Evolutionary conservation across 2,797 vertebrate species (phyloP), one percentile per base, ranked within the genome.

Genomic region (Cyclura pinguis): DNA sequence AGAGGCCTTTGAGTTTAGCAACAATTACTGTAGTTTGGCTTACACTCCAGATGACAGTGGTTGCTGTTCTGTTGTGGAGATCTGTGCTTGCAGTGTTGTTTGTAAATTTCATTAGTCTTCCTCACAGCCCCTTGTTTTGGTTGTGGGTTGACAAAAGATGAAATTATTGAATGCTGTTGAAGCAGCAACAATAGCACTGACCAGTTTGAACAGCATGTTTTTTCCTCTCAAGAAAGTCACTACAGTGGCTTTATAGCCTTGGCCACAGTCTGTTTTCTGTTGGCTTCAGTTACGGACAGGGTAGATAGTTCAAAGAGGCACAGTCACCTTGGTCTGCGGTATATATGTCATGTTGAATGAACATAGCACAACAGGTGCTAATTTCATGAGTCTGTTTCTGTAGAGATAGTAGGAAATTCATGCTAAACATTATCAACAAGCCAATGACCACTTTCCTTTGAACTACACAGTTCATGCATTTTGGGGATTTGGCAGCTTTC

Each of bases 41-140:
- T 6, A 0, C 32, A 47, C 16, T 81, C 42, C 4, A 59, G 14
- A 74, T 76, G n/a, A 64, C 1, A 32, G 73, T 67, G 87, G 83
- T 59, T 16, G 59, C 24, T 29, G 1, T 35, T 57, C 32, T 12
- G 27, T 5, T 91, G 82, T 35, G 38, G 78, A 0, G 57, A 72
- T 77, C 2, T 89, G 38, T 59, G 55, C 74, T 80, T 89, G 27
- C 8, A 62, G 27, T 42, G 55, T 62, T 24, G 57, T 90, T 0
- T 90, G 72, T 86, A 91, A 87, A 76, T 69, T 47, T 16, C 57
- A 9, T 64, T 69, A 92, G 57, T 74, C 20, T 22, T 88, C 72
- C 81, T 72, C 69, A 35, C 67, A 32, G 47, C 32, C 77, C 32
- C 20, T 1, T 29, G 42, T 62, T 59, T 59, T 27, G 18, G 35